Percentiles rank a stretch among this genome's conserved stretches.
Conservation (phyloP, 1,140 invertebrate species). For the Lucilia sericata region DNA sequence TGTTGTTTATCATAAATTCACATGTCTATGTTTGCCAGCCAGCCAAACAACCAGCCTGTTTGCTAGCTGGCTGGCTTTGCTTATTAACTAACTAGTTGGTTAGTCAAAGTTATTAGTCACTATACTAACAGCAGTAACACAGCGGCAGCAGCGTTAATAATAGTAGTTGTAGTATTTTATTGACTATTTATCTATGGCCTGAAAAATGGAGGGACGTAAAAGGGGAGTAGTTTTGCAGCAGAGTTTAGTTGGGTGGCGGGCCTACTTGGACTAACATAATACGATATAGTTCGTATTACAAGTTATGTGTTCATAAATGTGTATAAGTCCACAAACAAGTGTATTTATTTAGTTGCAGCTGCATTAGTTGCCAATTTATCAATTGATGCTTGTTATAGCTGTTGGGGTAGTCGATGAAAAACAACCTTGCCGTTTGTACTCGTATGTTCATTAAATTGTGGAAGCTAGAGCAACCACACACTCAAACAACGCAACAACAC, state of each 20-base stretch:
- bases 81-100: not conserved
- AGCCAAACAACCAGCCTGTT: not conserved
- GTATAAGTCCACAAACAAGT: too few relatives aligned
- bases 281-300: not conserved
- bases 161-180: not conserved
- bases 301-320: too few relatives aligned
- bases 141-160: too few relatives aligned
- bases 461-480: conserved; percentile 5
- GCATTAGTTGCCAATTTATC: conserved; percentile 43
- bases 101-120: conserved; percentile 19
- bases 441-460: conserved; percentile 19
- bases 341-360: conserved; percentile 33
- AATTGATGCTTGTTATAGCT: conserved; percentile 39
- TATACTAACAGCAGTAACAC: not conserved
- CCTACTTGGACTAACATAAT: not conserved
- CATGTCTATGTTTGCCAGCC: conserved; percentile 7
- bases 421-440: conserved; percentile 34
- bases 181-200: not conserved
- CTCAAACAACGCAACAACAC: conserved; percentile 26
- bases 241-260: conserved; percentile 11
- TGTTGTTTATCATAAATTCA: conserved; percentile 44
- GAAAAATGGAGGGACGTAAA: not conserved
- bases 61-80: not conserved
- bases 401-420: conserved; percentile 17
- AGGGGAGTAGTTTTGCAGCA: not conserved